These are phyloP conservation scores for Thaumetopoea pityocampa DNA, from an alignment of 1,140 invertebrate species.

Conservation along the genomic window DNA sequence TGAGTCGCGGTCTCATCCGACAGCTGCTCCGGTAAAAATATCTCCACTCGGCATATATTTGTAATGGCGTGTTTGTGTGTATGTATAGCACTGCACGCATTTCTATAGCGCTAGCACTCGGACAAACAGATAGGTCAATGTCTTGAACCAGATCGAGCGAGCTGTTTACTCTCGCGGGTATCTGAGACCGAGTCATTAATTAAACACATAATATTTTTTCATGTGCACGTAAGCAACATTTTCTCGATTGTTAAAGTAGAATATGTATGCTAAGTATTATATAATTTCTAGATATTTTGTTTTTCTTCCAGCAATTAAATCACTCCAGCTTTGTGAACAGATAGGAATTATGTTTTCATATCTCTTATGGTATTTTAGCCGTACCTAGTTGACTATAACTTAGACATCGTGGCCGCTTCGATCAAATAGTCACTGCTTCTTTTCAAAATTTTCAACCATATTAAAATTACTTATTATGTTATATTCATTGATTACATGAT, in stretches of 20 bases:
- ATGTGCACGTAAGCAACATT: slow-evolving; percentile 2
- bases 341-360: too few species aligned
- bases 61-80: slow-evolving; percentile 25
- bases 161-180: slow-evolving; percentile 2
- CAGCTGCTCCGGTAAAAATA: slow-evolving; percentile 54
- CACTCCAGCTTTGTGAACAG: too few species aligned
- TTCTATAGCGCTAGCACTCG: slow-evolving; percentile 35
- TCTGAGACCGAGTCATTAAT: slow-evolving; percentile 1
- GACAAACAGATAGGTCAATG: slow-evolving; percentile 65
- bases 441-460: too few species aligned
- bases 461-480: too few species aligned
- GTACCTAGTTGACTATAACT: too few species aligned
- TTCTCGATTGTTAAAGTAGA: slow-evolving; percentile 2
- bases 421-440: too few species aligned
- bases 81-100: slow-evolving; percentile 26
- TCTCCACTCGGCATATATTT: slow-evolving; percentile 50
- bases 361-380: too few species aligned
- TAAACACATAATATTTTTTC: slow-evolving; percentile 3
- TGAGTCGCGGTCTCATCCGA: slow-evolving; percentile 41
- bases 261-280: slow-evolving; percentile 2
- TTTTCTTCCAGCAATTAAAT: too few species aligned
- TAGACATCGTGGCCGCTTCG: too few species aligned
- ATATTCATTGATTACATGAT: too few species aligned
- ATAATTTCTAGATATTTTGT: too few species aligned
- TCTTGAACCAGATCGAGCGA: slow-evolving; percentile 33